These are phyloP conservation scores for Thysanoteuthis rhombus DNA, from an alignment of 2,888 invertebrate species.

Conservation along the genomic window DNA sequence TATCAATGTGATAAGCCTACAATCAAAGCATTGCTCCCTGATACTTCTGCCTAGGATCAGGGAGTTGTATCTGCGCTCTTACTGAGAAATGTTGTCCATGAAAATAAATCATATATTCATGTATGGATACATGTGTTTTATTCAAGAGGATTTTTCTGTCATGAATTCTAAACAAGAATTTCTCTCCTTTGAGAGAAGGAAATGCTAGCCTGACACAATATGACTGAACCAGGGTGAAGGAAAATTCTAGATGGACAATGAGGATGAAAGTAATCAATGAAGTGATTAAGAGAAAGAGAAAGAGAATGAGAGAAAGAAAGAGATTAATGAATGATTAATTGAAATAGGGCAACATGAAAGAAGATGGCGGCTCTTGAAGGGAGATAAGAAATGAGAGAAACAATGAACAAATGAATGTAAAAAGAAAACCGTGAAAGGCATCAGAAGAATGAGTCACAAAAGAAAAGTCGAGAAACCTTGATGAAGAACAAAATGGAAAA, in stretches of 20 bases:
- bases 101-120: too few relatives aligned
- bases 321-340: conserved; percentile 12
- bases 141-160: too few relatives aligned
- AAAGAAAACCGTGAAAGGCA: not conserved
- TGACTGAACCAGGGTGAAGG: not conserved
- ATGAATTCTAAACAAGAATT: not conserved
- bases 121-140: too few relatives aligned
- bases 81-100: too few relatives aligned
- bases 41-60: too few relatives aligned
- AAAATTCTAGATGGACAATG: not conserved
- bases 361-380: too few relatives aligned
- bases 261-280: not conserved
- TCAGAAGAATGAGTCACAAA: not conserved
- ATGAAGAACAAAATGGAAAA: not conserved
- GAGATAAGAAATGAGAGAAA: not conserved
- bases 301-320: not conserved
- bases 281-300: not conserved
- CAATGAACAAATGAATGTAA: not conserved
- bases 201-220: not conserved
- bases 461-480: not conserved
- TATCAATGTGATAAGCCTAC: too few relatives aligned
- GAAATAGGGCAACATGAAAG: too few relatives aligned
- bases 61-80: too few relatives aligned
- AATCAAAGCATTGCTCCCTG: too few relatives aligned
- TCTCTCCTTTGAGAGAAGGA: not conserved